Conservation (phyloP, 2,888 invertebrate genomes). For the Sylvicola cinctus region DNA sequence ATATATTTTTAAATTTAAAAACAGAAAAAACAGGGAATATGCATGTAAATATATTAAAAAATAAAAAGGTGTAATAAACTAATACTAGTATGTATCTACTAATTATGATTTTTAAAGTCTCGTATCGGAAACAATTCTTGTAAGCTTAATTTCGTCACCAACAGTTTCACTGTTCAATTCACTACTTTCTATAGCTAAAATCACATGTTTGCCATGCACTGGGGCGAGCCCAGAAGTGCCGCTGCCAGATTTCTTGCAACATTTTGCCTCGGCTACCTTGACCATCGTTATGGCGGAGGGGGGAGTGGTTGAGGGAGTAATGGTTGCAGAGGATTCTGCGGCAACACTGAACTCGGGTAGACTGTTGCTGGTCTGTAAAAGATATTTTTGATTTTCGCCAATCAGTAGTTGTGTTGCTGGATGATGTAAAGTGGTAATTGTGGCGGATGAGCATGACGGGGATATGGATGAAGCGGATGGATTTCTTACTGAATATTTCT, state of each 20-base stretch:
- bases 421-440: not conserved
- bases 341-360: not conserved
- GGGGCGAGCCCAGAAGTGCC: not conserved
- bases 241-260: conserved; percentile 1
- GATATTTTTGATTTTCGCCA: not conserved
- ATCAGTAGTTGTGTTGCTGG: conserved; percentile 2
- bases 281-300: not conserved
- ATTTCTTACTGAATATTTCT: not conserved
- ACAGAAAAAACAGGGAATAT: no score
- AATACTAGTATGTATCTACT: no score
- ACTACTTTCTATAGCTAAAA: conserved; percentile 5
- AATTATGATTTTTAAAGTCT: no score
- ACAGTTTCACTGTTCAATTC: no score
- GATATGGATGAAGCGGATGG: no score
- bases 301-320: not conserved
- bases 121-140: no score
- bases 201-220: conserved; percentile 5
- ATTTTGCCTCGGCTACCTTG: not conserved
- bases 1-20: no score
- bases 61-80: no score
- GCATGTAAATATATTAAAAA: no score
- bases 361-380: not conserved
- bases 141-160: no score
- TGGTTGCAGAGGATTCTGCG: not conserved
- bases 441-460: no score